phyloP scores from a whole-genome alignment of 2,113 vertebrate genomes.

The Hassar affinis region DNA sequence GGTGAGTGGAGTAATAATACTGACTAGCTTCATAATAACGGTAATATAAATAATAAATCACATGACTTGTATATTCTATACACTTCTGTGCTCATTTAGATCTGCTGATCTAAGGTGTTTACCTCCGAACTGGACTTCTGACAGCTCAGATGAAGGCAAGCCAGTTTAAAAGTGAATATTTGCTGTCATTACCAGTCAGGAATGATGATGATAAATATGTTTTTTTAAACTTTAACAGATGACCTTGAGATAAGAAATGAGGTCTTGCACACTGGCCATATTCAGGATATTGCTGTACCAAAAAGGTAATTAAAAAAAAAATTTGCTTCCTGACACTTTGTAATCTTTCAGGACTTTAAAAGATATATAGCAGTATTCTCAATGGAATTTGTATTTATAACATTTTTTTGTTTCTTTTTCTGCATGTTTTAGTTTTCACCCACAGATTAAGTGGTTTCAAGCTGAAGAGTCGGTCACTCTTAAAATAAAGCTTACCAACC shows the following conservation, averaged over 20 bases:
- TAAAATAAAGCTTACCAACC: constrained; percentile 65
- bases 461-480: constrained; percentile 49
- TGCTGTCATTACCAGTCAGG: neutral
- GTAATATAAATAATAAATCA: neutral
- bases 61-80: too few relatives aligned
- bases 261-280: neutral
- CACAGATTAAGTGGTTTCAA: constrained; percentile 70
- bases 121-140: neutral
- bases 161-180: neutral
- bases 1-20: neutral
- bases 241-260: neutral
- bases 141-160: constrained; percentile 3
- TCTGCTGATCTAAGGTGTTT: neutral
- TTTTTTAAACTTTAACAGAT: constrained; percentile 15
- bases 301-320: neutral
- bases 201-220: neutral
- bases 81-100: neutral
- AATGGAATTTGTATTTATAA: neutral
- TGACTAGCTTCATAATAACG: neutral
- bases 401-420: neutral
- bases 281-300: neutral
- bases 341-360: neutral
- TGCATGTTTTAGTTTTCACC: constrained; percentile 65
- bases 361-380: neutral
- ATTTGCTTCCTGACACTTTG: neutral